Base-by-base conservation (phyloP, 2,888 invertebrate genomes). In the Helicoverpa assulta region DNA sequence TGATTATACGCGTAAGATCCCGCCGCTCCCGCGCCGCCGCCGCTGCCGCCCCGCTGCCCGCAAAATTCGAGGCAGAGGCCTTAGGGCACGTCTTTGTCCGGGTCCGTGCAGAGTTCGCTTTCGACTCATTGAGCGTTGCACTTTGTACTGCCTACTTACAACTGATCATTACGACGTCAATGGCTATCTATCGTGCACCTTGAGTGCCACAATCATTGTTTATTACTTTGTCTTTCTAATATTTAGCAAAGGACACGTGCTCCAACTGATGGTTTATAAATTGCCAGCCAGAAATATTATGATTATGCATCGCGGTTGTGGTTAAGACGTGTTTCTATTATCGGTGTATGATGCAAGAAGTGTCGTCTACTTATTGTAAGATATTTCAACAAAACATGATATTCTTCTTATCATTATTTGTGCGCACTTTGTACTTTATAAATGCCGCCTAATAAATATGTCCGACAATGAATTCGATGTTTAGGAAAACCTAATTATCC, bases 351-450 rank as follows among this genome's bases (percentile, higher is more conserved):
- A 57, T 18, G 67, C 6, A 21, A 52, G 55, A 50, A 50, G 18
- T 70, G 37, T 43, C 50, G 29, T 26, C 26, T 26, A 73, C 55
- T 18, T 14, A 56, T 16, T 37, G n/a, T 7, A 6, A 50, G 47
- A 47, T 47, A 47, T 47, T 40, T n/a, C 8, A 56, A 56, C 10
- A 26, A 47, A 26, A 67, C 47, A 26, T 8, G 43, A 47, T 26
- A 21, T 56, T 10, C 10, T 33, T 66, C 19, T 67, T 71, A 71
- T 70, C 74, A 33, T 16, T 8, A 52, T 10, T 19, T 14, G 14
- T 50, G 10, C n/a, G 52, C 43, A 67, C 70, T 57, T 75, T 66
- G 67, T 66, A 74, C 70, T 52, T n/a, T n/a, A 33, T 33, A 7
- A 33, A 33, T 10, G 33, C 33, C 33, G 33, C 0, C 33, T 33